Evolutionary conservation across 1,140 invertebrate species (phyloP).

Genomic region (Lineus longissimus): DNA sequence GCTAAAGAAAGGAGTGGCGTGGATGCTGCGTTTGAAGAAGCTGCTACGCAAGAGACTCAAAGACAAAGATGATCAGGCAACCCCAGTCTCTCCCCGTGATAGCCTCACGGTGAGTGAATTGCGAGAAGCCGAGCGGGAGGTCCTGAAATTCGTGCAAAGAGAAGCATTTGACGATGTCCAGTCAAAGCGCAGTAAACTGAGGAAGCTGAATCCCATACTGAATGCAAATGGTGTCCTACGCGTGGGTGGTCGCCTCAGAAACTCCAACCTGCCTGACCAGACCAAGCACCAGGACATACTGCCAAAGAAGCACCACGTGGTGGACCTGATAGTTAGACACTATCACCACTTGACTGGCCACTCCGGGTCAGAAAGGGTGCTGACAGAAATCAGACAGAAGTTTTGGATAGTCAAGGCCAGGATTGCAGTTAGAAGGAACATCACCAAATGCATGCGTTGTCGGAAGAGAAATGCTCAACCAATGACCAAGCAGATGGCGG

Average conservation of each 20-base stretch:
- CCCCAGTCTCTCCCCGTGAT: too few relatives aligned
- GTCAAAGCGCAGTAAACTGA: not conserved
- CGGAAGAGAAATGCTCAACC: not conserved
- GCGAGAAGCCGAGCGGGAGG: not conserved
- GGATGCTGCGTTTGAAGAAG: not conserved
- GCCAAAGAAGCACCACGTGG: conserved; percentile 7
- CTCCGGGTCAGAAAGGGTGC: not conserved
- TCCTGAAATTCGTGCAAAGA: not conserved
- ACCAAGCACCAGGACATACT: too few relatives aligned
- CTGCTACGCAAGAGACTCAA: too few relatives aligned
- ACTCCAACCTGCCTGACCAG: too few relatives aligned
- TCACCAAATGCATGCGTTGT: conserved; percentile 3
- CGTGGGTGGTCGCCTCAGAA: conserved; percentile 13
- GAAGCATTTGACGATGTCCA: conserved; percentile 6
- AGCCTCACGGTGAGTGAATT: too few relatives aligned
- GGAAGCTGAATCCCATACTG: conserved; percentile 10
- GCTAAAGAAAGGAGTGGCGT: conserved; percentile 5
- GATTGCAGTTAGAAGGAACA: not conserved
- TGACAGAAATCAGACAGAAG: not conserved
- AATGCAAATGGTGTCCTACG: conserved; percentile 8
- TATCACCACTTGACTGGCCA: conserved; percentile 7
- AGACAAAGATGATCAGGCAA: too few relatives aligned
- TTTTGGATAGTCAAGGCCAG: conserved; percentile 13
- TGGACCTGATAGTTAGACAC: conserved; percentile 4
- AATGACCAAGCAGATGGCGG: conserved; percentile 7